Base-by-base conservation (phyloP, 2,888 invertebrate genomes). In the Plusia festucae region DNA sequence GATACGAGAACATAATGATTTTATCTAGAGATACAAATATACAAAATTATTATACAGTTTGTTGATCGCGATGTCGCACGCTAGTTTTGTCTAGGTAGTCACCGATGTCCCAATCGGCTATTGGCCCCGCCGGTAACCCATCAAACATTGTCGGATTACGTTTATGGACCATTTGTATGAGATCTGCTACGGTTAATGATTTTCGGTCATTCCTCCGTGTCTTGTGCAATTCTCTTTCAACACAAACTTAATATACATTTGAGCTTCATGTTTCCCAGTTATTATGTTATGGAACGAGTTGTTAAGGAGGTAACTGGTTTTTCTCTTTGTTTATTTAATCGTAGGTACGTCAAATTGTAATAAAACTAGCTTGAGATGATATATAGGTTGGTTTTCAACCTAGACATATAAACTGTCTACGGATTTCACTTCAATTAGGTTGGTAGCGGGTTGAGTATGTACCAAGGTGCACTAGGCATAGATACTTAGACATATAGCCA, bases 111-210 rank as follows among this genome's bases (percentile, higher is more conserved):
- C 89, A 91, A 90, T 84, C 83, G 76, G 76, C 72, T 78, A 57
- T 46, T 56, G 73, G 82, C 78, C 85, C 85, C 78, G 78, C 76
- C 81, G 82, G 81, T 80, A 82, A 84, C 85, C 88, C 89, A 91
- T 91, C 90, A 87, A 91, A 90, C 91, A 91, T 88, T 90, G 91
- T 91, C 89, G 90, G 92, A 92, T 92, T 92, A 93, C 87, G 84
- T 91, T 91, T 91, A 93, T 91, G 85, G 90, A 85, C 90, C 91
- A 92, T 92, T 93, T 92, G 88, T 92, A 91, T 90, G 89, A 89
- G 90, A 90, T 93, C 91, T 88, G 89, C 88, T 89, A 90, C 90
- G 91, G 87, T 90, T 92, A 90, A 92, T 91, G 91, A 91, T 91
- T 91, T 85, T 90, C 86, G 88, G 85, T 81, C 86, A 81, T 85